A percentile compares a stretch with the other conserved stretches of the same genome.
Evolutionary conservation across 2,113 vertebrate species (phyloP).

Genomic region (Mustelus asterias): DNA sequence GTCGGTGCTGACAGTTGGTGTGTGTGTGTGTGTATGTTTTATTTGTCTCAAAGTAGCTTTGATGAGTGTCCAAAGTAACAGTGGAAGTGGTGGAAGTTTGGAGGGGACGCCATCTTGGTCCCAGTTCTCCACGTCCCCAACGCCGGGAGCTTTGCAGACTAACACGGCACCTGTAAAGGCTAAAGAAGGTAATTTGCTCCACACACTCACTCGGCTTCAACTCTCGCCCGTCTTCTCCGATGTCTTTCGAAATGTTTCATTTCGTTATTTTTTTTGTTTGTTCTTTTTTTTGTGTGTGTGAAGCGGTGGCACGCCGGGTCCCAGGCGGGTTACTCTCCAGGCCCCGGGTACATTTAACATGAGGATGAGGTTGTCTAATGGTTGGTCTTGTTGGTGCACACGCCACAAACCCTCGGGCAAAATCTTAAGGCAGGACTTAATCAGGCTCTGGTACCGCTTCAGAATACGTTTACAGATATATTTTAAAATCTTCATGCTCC

Average conservation of each 20-base stretch:
- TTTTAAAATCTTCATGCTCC: neutral
- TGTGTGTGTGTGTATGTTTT: slow-evolving; percentile 40
- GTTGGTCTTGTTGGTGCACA: slow-evolving; percentile 25
- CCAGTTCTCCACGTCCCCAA: slow-evolving; percentile 91
- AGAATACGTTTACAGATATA: neutral
- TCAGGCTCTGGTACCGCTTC: neutral
- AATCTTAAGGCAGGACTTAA: neutral
- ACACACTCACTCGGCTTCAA: slow-evolving; percentile 39
- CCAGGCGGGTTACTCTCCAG: slow-evolving; percentile 47
- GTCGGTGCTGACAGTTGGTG: slow-evolving; percentile 40
- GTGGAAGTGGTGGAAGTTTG: slow-evolving; percentile 87
- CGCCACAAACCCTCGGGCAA: neutral
- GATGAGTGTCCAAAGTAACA: slow-evolving; percentile 97
- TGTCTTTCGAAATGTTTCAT: neutral
- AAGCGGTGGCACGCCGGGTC: slow-evolving; percentile 42
- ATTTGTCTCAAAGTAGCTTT: slow-evolving; percentile 75
- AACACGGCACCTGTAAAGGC: slow-evolving; percentile 70
- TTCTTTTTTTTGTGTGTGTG: slow-evolving; percentile 25
- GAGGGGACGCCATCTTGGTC: slow-evolving; percentile 98
- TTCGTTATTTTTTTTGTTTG: neutral
- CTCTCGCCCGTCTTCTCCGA: neutral
- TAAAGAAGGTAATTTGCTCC: slow-evolving; percentile 65
- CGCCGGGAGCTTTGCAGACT: slow-evolving; percentile 74
- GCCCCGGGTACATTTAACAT: slow-evolving; percentile 40
- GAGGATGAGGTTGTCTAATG: slow-evolving; percentile 25